phyloP scores from a whole-genome alignment of 1,140 invertebrate genomes.

The Drosophila lacteicornis region DNA sequence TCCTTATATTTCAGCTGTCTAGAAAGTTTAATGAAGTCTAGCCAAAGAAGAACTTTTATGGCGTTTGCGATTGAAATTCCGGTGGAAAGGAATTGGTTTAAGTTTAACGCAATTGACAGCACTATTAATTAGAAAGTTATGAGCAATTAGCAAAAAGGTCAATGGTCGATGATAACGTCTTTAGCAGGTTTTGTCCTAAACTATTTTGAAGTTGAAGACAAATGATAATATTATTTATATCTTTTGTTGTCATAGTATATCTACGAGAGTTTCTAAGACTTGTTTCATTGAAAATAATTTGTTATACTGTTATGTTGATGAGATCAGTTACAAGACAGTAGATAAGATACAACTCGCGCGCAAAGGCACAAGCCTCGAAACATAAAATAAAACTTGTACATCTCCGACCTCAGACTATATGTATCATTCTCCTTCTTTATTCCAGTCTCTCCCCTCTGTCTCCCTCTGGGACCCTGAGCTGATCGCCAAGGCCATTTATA shows the following conservation, averaged over 20 bases:
- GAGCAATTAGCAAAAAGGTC: no score
- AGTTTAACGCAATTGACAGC: constrained; percentile 1
- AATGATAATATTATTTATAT: no score
- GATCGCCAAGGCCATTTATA: constrained; percentile 79
- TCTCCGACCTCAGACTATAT: constrained; percentile 6
- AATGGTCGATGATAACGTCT: no score
- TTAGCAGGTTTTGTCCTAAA: no score
- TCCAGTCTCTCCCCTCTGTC: background rate
- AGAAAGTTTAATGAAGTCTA: constrained; percentile 27
- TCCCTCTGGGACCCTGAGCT: constrained; percentile 15
- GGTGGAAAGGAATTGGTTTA: background rate
- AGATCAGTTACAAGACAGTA: background rate
- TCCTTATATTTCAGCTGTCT: constrained; percentile 15
- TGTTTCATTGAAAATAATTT: background rate
- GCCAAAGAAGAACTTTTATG: constrained; percentile 7
- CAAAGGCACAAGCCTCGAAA: background rate
- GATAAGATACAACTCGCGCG: background rate
- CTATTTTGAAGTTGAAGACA: no score
- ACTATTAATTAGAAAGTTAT: background rate
- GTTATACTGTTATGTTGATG: background rate
- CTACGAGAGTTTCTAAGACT: background rate
- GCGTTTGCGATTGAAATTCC: constrained; percentile 3
- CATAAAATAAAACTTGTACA: constrained; percentile 10
- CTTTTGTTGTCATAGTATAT: no score
- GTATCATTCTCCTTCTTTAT: background rate